Conservation (phyloP, 1,140 invertebrate species). For the Acyrthosiphon pisum region DNA sequence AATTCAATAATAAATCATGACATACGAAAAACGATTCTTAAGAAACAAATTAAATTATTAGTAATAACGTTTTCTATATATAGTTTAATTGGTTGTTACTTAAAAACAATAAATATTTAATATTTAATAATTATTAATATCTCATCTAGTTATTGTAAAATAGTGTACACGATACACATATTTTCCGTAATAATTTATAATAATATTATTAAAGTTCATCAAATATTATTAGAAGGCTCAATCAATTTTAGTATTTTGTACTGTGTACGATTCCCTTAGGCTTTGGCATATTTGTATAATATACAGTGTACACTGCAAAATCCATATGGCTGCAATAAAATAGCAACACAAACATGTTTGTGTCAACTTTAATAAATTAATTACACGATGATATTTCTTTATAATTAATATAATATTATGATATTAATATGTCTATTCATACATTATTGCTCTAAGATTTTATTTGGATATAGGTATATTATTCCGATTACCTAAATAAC, state of each 20-base stretch:
- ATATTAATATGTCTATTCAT: background rate
- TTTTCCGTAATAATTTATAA: background rate
- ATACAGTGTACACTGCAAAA: background rate
- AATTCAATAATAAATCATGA: background rate
- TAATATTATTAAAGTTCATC: background rate
- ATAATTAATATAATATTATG: background rate
- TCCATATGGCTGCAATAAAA: background rate
- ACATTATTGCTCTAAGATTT: background rate
- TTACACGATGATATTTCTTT: background rate
- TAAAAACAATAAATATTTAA: background rate
- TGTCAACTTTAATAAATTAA: background rate
- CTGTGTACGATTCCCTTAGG: background rate
- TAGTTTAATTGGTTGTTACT: background rate
- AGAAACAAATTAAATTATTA: background rate
- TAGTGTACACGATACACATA: background rate
- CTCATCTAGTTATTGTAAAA: background rate
- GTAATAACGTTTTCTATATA: background rate
- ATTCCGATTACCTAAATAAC: background rate
- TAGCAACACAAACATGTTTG: background rate
- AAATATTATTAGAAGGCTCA: background rate
- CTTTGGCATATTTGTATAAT: background rate
- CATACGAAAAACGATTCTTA: background rate
- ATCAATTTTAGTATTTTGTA: constrained; percentile 9
- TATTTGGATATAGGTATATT: background rate
- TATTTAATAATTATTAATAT: background rate